phyloP scores from a whole-genome alignment of 1,140 invertebrate species.

The Ostrea denselamellosa region DNA sequence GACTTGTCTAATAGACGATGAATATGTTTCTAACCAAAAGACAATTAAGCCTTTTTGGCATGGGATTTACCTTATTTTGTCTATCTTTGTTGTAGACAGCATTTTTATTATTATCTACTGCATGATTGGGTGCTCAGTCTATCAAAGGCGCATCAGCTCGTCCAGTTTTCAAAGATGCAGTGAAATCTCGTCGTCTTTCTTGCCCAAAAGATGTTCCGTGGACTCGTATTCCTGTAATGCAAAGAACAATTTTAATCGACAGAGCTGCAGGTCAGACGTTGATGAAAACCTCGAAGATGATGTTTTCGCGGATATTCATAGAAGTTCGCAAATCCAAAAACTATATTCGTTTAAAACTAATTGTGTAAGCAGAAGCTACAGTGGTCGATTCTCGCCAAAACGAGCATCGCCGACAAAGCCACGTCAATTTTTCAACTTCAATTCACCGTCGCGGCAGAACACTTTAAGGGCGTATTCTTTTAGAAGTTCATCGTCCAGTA shows the following conservation, averaged over 20 bases:
- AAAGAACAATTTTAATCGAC: constrained; percentile 13
- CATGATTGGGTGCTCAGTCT: neutral
- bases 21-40: constrained; percentile 25
- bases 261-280: neutral
- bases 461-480: constrained; percentile 23
- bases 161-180: neutral
- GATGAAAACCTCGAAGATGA: constrained; percentile 2
- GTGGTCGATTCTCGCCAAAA: neutral
- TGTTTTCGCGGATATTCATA: neutral
- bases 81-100: constrained; percentile 43
- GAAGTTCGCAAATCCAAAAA: neutral
- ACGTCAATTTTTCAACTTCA: neutral
- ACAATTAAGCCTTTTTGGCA: constrained; percentile 41
- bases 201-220: constrained; percentile 17
- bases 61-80: constrained; percentile 39
- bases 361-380: neutral
- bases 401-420: neutral
- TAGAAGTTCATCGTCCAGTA: constrained; percentile 33
- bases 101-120: constrained; percentile 36
- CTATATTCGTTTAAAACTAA: neutral
- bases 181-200: neutral
- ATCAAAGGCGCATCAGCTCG: neutral
- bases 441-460: neutral
- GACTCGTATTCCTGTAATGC: constrained; percentile 41
- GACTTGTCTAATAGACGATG: constrained; percentile 54